Percentiles rank a stretch among this genome's conserved stretches.
Evolutionary conservation across 2,888 invertebrate genomes (phyloP).

Genomic region (Oasisia sp.): DNA sequence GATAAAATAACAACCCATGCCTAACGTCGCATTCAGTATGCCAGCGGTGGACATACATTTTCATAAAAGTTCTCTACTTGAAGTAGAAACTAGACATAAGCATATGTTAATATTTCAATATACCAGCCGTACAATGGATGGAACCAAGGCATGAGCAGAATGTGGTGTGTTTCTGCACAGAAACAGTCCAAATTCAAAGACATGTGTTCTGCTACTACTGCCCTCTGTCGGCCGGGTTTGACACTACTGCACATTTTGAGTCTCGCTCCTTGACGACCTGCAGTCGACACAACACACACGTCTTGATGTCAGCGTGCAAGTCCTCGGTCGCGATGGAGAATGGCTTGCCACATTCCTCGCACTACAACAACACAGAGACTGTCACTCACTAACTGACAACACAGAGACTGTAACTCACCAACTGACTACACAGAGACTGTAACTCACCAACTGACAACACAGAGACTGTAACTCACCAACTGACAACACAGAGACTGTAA

Average conservation of each 20-base stretch:
- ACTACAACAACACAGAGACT: slow-evolving; percentile 45
- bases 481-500: background rate
- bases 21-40: background rate
- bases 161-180: background rate
- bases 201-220: background rate
- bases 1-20: background rate
- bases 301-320: slow-evolving; percentile 50
- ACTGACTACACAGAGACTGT: background rate
- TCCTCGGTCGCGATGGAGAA: slow-evolving; percentile 60
- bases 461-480: background rate
- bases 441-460: background rate
- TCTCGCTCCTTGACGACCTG: slow-evolving; percentile 25
- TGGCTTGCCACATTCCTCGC: slow-evolving; percentile 60
- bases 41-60: background rate
- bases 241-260: background rate
- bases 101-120: background rate
- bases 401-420: no score
- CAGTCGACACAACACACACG: slow-evolving; percentile 64
- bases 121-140: background rate
- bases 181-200: background rate
- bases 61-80: background rate
- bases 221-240: background rate
- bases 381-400: background rate
- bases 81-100: background rate
- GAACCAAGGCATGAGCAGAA: background rate